A percentile compares a stretch with the other conserved stretches of the same genome.
Conservation (phyloP, 2,888 invertebrate genomes). For the Cryptocephalus moraei region DNA sequence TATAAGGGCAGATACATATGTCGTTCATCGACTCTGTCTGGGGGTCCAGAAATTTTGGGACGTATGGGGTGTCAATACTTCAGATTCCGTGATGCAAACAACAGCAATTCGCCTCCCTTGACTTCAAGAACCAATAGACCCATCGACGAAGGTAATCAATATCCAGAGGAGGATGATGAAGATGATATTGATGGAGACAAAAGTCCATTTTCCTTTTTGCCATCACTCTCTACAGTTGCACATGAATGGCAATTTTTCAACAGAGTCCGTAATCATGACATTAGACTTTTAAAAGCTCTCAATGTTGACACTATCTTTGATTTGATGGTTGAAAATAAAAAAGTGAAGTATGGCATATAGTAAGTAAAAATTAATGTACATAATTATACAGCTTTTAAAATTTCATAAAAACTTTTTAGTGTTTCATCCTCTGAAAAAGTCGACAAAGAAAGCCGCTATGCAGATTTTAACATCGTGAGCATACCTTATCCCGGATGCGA, state of each 20-base stretch:
- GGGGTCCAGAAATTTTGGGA: constrained; percentile 64
- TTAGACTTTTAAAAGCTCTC: constrained; percentile 56
- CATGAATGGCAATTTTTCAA: constrained; percentile 50
- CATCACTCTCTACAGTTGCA: constrained; percentile 8
- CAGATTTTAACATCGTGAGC: constrained; percentile 59
- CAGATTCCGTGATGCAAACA: constrained; percentile 10
- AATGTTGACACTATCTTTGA: constrained; percentile 67
- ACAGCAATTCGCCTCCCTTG: constrained; percentile 1
- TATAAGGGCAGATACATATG: constrained; percentile 63
- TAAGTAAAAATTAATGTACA: constrained; percentile 38
- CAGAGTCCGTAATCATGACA: constrained; percentile 55
- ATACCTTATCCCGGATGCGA: constrained; percentile 79
- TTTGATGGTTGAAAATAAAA: constrained; percentile 77
- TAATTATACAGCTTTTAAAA: constrained; percentile 1
- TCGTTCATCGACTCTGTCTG: constrained; percentile 64
- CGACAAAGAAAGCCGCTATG: constrained; percentile 65
- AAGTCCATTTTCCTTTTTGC: neutral
- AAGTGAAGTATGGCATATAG: constrained; percentile 72
- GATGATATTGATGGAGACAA: constrained; percentile 1
- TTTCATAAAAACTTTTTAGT: constrained; percentile 36
- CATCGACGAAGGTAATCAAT: no score
- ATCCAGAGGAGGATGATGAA: constrained; percentile 7
- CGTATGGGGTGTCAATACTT: constrained; percentile 51
- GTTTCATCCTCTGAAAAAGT: constrained; percentile 77
- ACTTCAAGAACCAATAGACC: neutral